phyloP scores from a whole-genome alignment of 2,797 vertebrate species.

The Meda fulgida region DNA sequence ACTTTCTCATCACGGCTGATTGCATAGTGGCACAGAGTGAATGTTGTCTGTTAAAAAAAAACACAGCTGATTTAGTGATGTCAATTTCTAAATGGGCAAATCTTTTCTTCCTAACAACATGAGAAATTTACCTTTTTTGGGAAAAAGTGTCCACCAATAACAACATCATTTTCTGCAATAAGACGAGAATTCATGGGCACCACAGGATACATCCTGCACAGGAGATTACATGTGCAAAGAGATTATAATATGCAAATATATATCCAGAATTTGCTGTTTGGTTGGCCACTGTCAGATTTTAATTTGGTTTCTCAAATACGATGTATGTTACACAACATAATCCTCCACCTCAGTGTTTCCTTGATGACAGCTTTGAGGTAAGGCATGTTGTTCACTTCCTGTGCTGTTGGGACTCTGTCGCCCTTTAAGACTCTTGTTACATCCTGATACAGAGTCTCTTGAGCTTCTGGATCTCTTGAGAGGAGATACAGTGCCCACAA shows the following conservation, averaged over 20 bases:
- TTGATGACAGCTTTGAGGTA: conserved; percentile 80
- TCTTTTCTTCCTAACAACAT: neutral
- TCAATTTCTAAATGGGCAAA: neutral
- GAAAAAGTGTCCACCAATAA: conserved; percentile 75
- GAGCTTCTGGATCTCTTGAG: conserved; percentile 71
- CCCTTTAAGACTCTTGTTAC: conserved; percentile 60
- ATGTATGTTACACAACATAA: neutral
- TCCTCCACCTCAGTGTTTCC: conserved; percentile 77
- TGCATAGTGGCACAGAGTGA: conserved; percentile 75
- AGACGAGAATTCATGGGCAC: conserved; percentile 75
- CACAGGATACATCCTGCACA: conserved; percentile 80
- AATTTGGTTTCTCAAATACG: neutral
- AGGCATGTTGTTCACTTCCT: conserved; percentile 73
- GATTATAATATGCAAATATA: neutral
- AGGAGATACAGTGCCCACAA: conserved; percentile 78
- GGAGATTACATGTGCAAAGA: conserved; percentile 15
- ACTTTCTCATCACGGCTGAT: conserved; percentile 74
- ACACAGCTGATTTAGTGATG: neutral
- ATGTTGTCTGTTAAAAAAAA: conserved; percentile 69
- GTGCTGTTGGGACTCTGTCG: conserved; percentile 67
- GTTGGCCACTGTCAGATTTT: neutral
- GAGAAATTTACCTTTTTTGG: conserved; percentile 70
- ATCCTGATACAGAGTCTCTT: conserved; percentile 76
- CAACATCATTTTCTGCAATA: conserved; percentile 64
- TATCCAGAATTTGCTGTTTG: neutral